phyloP scores from a whole-genome alignment of 1,140 invertebrate genomes.

The Lamellibrachia luymesi region DNA sequence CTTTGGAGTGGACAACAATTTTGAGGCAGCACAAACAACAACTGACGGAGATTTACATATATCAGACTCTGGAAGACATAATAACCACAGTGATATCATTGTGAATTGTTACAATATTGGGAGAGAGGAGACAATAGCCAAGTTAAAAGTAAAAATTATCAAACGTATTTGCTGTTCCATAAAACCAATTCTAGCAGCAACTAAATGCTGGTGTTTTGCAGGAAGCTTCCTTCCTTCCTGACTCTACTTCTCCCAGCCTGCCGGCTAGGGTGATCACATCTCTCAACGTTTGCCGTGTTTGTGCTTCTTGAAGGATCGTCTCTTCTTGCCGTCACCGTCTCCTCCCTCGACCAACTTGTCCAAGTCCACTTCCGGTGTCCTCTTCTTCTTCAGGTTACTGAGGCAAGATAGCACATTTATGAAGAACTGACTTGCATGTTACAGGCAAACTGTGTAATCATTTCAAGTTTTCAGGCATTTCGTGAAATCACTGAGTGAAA shows the following conservation, averaged over 20 bases:
- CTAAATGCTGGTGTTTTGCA: not conserved
- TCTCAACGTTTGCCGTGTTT: not conserved
- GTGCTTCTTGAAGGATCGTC: not conserved
- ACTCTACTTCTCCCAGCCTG: not conserved
- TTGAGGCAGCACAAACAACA: not conserved
- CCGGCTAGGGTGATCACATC: not conserved
- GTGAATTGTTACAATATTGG: not conserved
- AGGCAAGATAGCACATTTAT: not conserved
- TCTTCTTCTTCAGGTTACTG: conserved; percentile 4
- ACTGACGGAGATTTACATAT: not conserved
- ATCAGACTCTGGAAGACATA: not conserved
- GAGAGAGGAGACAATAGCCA: not conserved
- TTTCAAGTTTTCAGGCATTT: too few species aligned
- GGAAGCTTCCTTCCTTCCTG: not conserved
- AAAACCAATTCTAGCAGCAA: not conserved
- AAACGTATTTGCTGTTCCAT: too few species aligned
- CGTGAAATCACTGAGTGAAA: too few species aligned
- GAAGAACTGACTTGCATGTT: too few species aligned
- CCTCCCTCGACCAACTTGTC: not conserved
- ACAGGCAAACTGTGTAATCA: too few species aligned
- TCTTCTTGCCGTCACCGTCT: not conserved
- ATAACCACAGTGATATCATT: too few species aligned
- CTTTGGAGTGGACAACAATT: not conserved
- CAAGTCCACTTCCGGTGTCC: not conserved
- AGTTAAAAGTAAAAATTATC: not conserved